Evolutionary conservation across 92 coral and sea anemone species (phyloP).

Genomic region (Nematostella vectensis): DNA sequence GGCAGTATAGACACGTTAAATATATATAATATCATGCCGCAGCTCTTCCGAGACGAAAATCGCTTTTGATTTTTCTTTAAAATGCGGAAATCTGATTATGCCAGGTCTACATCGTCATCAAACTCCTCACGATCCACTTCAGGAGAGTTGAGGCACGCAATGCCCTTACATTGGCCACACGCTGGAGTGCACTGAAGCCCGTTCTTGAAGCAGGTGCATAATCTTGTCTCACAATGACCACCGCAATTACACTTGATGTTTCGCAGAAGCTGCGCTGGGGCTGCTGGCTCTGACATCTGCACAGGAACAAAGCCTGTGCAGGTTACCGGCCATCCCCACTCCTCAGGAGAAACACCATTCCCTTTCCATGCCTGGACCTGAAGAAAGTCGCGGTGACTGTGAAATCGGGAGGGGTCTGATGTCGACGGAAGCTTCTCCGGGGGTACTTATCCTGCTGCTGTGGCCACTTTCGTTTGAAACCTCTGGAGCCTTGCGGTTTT

Average conservation of each 20-base stretch:
- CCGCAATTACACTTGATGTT: slow-evolving; percentile 17
- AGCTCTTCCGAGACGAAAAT: too few relatives aligned
- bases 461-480: too few relatives aligned
- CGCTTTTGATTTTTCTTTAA: too few relatives aligned
- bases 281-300: slow-evolving; percentile 19
- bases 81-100: too few relatives aligned
- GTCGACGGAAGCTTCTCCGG: too few relatives aligned
- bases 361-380: slow-evolving; percentile 41
- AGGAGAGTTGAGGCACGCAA: slow-evolving; percentile 10
- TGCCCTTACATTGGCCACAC: slow-evolving; percentile 24
- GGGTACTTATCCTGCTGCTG: too few relatives aligned
- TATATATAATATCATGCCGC: too few relatives aligned
- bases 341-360: slow-evolving; percentile 25
- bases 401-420: slow-evolving; percentile 24
- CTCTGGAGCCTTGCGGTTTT: too few relatives aligned
- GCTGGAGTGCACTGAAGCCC: slow-evolving; percentile 29
- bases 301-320: slow-evolving; percentile 15
- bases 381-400: slow-evolving; percentile 19
- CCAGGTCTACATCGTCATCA: slow-evolving; percentile 21
- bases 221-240: slow-evolving; percentile 26
- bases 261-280: slow-evolving; percentile 14
- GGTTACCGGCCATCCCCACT: slow-evolving; percentile 27
- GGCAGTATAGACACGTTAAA: too few relatives aligned
- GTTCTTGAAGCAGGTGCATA: slow-evolving; percentile 18
- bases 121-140: slow-evolving; percentile 11